A percentile compares a stretch with the other conserved stretches of the same genome.
These are phyloP conservation scores for Tribolium castaneum DNA, from an alignment of 1,140 invertebrate species.

Conservation along the genomic window DNA sequence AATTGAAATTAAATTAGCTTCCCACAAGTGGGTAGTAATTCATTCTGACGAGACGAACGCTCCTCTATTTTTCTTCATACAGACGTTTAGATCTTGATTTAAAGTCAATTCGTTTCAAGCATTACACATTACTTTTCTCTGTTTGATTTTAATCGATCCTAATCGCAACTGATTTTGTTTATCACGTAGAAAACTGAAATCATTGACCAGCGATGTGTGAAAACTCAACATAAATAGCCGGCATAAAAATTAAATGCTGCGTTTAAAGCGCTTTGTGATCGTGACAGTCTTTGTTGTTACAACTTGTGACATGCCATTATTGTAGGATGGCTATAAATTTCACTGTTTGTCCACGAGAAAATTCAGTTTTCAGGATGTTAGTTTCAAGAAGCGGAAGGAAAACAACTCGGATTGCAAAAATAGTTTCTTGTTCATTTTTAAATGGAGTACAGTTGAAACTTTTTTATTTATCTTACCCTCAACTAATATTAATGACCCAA, in stretches of 20 bases:
- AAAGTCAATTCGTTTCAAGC: no score
- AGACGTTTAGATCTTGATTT: no score
- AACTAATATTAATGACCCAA: no score
- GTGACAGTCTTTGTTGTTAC: conserved; percentile 8
- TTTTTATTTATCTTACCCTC: no score
- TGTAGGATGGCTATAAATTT: conserved; percentile 13
- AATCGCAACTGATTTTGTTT: background rate
- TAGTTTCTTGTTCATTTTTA: no score
- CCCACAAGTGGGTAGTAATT: background rate
- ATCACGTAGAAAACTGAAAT: background rate
- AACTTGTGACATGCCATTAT: conserved; percentile 18
- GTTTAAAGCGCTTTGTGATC: background rate
- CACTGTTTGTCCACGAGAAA: background rate
- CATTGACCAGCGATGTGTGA: background rate
- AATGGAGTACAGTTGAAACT: no score
- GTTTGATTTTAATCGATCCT: background rate
- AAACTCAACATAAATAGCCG: background rate
- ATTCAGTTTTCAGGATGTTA: no score
- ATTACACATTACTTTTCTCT: no score
- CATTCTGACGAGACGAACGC: background rate
- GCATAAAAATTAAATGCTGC: background rate
- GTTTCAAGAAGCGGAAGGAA: no score
- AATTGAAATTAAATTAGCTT: background rate
- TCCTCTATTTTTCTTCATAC: conserved; percentile 8
- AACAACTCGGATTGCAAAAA: no score